phyloP scores from a whole-genome alignment of 92 coral and sea anemone genomes.

The Epizoanthus fatuus region DNA sequence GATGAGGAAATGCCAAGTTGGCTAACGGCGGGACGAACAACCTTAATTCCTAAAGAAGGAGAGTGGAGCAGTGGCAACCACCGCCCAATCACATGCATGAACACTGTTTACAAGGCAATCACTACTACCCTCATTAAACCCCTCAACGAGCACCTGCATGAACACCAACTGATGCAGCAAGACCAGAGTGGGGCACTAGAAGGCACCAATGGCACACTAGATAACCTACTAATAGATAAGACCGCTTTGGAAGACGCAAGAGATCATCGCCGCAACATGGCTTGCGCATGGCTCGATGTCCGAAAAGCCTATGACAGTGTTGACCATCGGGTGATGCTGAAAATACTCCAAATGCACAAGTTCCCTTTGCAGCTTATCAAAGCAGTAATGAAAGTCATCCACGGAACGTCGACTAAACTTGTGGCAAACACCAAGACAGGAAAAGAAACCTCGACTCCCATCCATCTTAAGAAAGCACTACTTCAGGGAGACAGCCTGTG shows the following conservation, averaged over 20 bases:
- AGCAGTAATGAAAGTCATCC: background rate
- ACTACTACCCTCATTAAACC: too few relatives aligned
- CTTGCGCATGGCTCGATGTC: background rate
- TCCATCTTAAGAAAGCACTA: conserved; percentile 4
- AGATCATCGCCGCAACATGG: background rate
- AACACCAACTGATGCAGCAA: background rate
- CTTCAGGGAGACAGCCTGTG: conserved; percentile 17
- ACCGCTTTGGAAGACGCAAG: background rate
- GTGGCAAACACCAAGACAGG: background rate
- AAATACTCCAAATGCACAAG: background rate
- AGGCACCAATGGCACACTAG: background rate
- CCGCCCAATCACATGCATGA: too few relatives aligned
- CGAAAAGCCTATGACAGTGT: background rate
- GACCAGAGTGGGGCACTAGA: background rate
- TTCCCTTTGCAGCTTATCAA: too few relatives aligned
- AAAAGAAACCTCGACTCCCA: background rate
- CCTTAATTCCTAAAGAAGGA: too few relatives aligned
- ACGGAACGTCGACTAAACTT: background rate
- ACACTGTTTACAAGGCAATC: too few relatives aligned
- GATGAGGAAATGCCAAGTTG: too few relatives aligned
- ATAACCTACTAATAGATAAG: background rate
- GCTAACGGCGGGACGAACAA: too few relatives aligned
- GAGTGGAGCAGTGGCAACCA: too few relatives aligned
- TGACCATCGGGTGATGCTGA: background rate
- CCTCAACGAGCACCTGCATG: too few relatives aligned